Base-by-base conservation (phyloP, 1,140 invertebrate species). In the Mycetomoellerius zeteki region DNA sequence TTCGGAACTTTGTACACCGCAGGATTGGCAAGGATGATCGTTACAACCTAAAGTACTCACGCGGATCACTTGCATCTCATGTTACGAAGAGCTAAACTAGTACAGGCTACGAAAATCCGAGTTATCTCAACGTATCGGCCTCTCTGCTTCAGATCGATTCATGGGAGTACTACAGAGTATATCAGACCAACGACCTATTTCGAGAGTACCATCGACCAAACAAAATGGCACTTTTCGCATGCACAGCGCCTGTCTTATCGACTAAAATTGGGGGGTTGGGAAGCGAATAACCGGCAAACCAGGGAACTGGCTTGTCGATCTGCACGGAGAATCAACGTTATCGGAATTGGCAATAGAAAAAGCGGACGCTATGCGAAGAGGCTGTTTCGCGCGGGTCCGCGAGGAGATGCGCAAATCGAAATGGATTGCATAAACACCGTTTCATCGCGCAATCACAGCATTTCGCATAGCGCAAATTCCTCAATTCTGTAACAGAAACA, bases 281-380 rank as follows among this genome's bases (percentile, higher is more conserved):
- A 10, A n/a, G 24, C 19, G 69, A 76, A 80, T 89, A 89, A 80
- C 14, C 75, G 88, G 77, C 86, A 89, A 86, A 56, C 60, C 47
- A 89, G 88, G 62, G 16, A 89, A 43, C 7, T 67, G 14, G 50
- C 54, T 81, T 86, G 88, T 86, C 88, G 84, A 62, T 76, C 62
- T 30, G n/a, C 56, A 16, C 5, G 60, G 67, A 8, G 67, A n/a
- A 73, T 84, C 69, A 50, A 60, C 69, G 54, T 75, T 75, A 60
- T 84, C 54, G 19, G 86, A 65, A 73, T 30, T 58, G 56, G 37
- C 75, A 89, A 75, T 89, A 80, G 58, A 33, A 78, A 16, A 80
- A 60, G 67, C 56, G 43, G 75, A 76, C 52, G 33, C 54, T 27
- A 50, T 3, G 60, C 10, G 47, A 37, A 27, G 71, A 33, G 19